Base-by-base conservation (phyloP, 2,888 invertebrate species). In the Ischnus inquisitorius region DNA sequence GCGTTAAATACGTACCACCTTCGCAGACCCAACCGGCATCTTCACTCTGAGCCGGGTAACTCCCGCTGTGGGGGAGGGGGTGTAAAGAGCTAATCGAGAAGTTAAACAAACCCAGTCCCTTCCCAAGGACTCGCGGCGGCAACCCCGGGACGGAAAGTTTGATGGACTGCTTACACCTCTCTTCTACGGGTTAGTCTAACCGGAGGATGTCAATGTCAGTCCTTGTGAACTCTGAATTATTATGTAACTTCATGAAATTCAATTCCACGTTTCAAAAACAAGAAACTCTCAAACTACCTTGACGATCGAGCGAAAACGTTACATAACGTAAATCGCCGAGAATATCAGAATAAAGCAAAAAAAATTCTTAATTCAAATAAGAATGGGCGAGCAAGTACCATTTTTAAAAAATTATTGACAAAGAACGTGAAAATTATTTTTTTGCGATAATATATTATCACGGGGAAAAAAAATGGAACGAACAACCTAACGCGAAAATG, bases 21-120 rank as follows among this genome's bases (percentile, higher is more conserved):
- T 68, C 60, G 57, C 51, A 72, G 28, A 60, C 25, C 79, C 16
- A 57, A 28, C 25, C 12, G 65, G 10, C 65, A 46, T n/a, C 48
- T 22, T 46, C 46, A 34, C 83, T 80, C 77, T 28, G 43, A 65
- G 72, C 28, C 71, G 39, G 80, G 79, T 85, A 78, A 77, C 78
- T 85, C 74, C 28, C 48, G 64, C 51, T 14, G 46, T n/a, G 12
- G 46, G 14, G 3, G 34, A 34, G 69, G 72, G 68, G 69, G 79
- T 71, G 65, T 80, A 76, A 85, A 67, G 81, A 85, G 83, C 78
- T 86, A 86, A 86, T 86, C 85, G 85, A 79, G 82, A 86, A 86
- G 86, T 86, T 86, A 82, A 86, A 86, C 85, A 86, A 82, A 85
- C 85, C 75, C 69, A 41, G 78, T 75, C 69, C 64, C 75, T 74